Conservation (phyloP, 2,888 invertebrate genomes). For the Lydus trimaculatus region DNA sequence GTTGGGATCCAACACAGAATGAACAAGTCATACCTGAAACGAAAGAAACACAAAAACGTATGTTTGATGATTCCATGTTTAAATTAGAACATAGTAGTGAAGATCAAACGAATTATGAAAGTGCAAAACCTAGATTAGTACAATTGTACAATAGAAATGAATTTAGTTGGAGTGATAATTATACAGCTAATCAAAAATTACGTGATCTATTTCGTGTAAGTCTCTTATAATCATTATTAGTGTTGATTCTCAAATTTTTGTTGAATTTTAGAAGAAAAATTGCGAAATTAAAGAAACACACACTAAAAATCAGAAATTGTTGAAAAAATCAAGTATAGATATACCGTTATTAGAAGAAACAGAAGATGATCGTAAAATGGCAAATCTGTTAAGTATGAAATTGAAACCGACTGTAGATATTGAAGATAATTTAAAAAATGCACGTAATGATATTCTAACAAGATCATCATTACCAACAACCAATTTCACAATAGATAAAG, state of each 20-base stretch:
- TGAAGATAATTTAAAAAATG: slow-evolving; percentile 61
- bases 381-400: slow-evolving; percentile 75
- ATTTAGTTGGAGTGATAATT: slow-evolving; percentile 90
- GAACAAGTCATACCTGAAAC: slow-evolving; percentile 93
- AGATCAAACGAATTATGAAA: slow-evolving; percentile 75
- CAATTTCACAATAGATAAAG: slow-evolving; percentile 52
- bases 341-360: slow-evolving; percentile 81
- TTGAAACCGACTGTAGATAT: slow-evolving; percentile 70
- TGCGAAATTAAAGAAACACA: slow-evolving; percentile 76
- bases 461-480: slow-evolving; percentile 53
- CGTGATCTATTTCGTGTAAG: slow-evolving; percentile 86
- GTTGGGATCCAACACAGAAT: slow-evolving; percentile 98
- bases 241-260: slow-evolving; percentile 17
- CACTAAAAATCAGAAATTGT: slow-evolving; percentile 75
- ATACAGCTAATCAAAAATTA: slow-evolving; percentile 85
- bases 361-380: slow-evolving; percentile 81
- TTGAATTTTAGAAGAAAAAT: slow-evolving; percentile 68
- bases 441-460: slow-evolving; percentile 52
- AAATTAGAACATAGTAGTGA: slow-evolving; percentile 91
- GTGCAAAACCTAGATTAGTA: slow-evolving; percentile 75
- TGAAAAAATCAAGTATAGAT: slow-evolving; percentile 78
- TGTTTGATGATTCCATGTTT: slow-evolving; percentile 98
- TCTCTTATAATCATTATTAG: slow-evolving; percentile 16
- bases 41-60: slow-evolving; percentile 84
- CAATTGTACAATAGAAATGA: slow-evolving; percentile 81